phyloP scores from a whole-genome alignment of 2,797 vertebrate species.

The Schizothorax lantsangensis region DNA sequence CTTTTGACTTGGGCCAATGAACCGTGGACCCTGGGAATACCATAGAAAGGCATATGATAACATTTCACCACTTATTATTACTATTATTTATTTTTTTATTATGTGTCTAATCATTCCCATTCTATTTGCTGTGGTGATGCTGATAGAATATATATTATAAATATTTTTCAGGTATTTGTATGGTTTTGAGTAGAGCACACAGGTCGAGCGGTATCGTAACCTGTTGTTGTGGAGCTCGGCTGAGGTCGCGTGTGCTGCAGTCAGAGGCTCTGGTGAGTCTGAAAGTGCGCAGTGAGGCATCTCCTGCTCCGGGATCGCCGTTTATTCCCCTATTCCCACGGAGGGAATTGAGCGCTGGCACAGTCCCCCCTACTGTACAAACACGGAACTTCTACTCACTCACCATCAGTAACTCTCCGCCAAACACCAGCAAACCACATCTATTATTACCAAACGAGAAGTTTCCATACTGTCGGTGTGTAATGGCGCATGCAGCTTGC shows the following conservation, averaged over 20 bases:
- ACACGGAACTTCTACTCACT: conserved; percentile 53
- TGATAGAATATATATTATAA: not conserved
- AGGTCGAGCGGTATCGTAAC: not conserved
- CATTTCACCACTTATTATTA: not conserved
- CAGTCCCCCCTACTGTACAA: conserved; percentile 67
- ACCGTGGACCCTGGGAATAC: too few relatives aligned
- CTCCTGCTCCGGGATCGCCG: conserved; percentile 40
- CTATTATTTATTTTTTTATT: not conserved
- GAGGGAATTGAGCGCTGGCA: conserved; percentile 56
- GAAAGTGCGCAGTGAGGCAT: conserved; percentile 49
- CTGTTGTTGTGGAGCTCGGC: conserved; percentile 15
- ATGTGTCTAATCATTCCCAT: not conserved
- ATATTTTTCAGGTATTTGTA: not conserved
- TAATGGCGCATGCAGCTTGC: not conserved
- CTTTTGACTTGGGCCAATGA: not conserved
- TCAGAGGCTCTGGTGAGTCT: conserved; percentile 42
- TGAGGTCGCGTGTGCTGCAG: conserved; percentile 33
- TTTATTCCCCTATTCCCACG: conserved; percentile 42
- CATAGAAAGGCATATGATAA: not conserved
- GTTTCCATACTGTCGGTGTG: not conserved
- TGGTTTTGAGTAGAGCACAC: not conserved
- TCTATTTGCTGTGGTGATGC: not conserved
- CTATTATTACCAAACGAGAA: conserved; percentile 24
- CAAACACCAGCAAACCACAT: conserved; percentile 35
- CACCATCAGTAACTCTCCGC: conserved; percentile 23